phyloP scores from a whole-genome alignment of 2,888 invertebrate genomes.

The Melipona beecheii region DNA sequence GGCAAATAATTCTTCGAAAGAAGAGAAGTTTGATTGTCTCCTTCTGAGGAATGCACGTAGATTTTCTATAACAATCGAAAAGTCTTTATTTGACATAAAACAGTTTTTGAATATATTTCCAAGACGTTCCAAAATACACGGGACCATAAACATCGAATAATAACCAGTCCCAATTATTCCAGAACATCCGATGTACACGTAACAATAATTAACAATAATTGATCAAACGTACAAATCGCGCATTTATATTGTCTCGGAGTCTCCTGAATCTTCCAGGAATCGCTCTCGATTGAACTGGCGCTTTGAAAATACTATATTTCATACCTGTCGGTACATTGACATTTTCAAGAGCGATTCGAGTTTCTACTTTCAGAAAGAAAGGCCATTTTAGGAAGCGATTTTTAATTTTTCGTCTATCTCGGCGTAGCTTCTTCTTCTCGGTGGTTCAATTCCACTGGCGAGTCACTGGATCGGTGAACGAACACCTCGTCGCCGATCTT shows the following conservation, averaged over 20 bases:
- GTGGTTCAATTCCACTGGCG: background rate
- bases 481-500: constrained; percentile 85
- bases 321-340: background rate
- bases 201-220: background rate
- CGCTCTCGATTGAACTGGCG: background rate
- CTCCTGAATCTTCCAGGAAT: background rate
- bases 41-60: background rate
- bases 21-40: too few relatives aligned
- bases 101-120: background rate
- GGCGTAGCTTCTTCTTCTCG: background rate
- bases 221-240: constrained; percentile 6
- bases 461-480: constrained; percentile 67
- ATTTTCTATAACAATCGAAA: constrained; percentile 17
- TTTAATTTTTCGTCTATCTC: background rate
- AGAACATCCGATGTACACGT: background rate
- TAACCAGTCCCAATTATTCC: background rate
- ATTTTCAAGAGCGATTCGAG: background rate
- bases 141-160: background rate
- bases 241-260: constrained; percentile 35
- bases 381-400: constrained; percentile 2
- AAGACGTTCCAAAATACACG: background rate
- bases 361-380: constrained; percentile 14
- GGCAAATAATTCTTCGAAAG: too few relatives aligned
- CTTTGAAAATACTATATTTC: constrained; percentile 6
- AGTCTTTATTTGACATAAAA: constrained; percentile 20